Evolutionary conservation across 2,888 invertebrate species (phyloP), one percentile per base, ranked within the genome.

Genomic region (Leptodirus hochenwartii): DNA sequence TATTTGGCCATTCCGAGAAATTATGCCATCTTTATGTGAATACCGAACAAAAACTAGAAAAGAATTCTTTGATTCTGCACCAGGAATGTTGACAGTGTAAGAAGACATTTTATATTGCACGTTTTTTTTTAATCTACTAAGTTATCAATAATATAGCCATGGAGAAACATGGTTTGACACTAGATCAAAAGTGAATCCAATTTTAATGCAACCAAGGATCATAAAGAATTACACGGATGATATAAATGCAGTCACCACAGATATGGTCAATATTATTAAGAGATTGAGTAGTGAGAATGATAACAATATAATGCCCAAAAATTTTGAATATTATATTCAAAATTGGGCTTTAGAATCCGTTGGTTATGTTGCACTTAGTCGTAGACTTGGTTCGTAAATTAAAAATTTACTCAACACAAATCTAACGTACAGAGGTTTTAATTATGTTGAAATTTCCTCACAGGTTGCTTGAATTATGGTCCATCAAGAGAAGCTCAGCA

Each of bases 321-420:
- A 69, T 41, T 64, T 72, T 27, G 46, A 53, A 17, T 47, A 56
- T 11, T 66, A 70, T 50, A 47, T 69, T 12, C 61, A 61, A 17
- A 68, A 65, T 45, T 75, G 70, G 68, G 61, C 69, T 2, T 47
- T 75, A 29, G 75, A 75, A 51, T 68, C 64, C 1, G 54, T 22
- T 2, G 49, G 50, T 4, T 43, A 50, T 1, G 47, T 61, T n/a
- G 57, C 58, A 0, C 37, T 59, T 13, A 54, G 61, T 33, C 51
- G 31, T 33, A 32, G 44, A 33, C 37, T 50, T 26, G 50, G 50
- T 44, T 41, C 12, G n/a, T n/a, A n/a, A n/a, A n/a, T n/a, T n/a
- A n/a, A n/a, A n/a, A n/a, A n/a, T n/a, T n/a, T n/a, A n/a, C n/a
- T n/a, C n/a, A n/a, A n/a, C n/a, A n/a, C n/a, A n/a, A n/a, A n/a